Conservation (phyloP, 2,888 invertebrate genomes). For the Caenorhabditis sp. region DNA sequence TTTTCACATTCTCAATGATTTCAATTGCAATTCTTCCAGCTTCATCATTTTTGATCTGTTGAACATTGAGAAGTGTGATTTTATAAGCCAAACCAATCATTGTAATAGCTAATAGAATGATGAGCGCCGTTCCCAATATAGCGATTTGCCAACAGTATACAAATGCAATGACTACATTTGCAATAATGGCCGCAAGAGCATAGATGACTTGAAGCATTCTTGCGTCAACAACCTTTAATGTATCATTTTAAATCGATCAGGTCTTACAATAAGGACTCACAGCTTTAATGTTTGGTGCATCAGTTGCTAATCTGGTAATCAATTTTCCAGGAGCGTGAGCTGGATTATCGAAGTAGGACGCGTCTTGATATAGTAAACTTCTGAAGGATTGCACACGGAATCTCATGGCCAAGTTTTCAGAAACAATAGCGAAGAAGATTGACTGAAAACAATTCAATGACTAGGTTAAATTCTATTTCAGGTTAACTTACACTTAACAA, state of each 20-base stretch:
- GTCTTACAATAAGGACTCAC: constrained; percentile 56
- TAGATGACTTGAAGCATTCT: constrained; percentile 72
- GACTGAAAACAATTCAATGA: constrained; percentile 39
- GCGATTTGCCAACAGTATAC: constrained; percentile 72
- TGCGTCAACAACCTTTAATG: constrained; percentile 70
- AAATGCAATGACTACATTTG: constrained; percentile 72
- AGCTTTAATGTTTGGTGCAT: constrained; percentile 73
- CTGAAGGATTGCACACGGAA: constrained; percentile 60
- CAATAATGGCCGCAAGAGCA: constrained; percentile 70
- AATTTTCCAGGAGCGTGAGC: constrained; percentile 72
- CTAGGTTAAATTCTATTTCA: not conserved
- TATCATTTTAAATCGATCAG: not conserved
- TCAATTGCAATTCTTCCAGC: constrained; percentile 74
- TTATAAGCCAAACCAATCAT: constrained; percentile 73
- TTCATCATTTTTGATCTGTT: constrained; percentile 72
- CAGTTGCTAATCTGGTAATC: constrained; percentile 72
- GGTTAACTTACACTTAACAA: constrained; percentile 43
- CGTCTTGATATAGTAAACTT: constrained; percentile 72
- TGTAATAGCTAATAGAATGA: constrained; percentile 70
- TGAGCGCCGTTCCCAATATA: constrained; percentile 61
- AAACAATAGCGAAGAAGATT: constrained; percentile 52
- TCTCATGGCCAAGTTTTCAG: constrained; percentile 62
- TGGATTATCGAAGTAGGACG: constrained; percentile 73
- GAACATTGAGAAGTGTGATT: constrained; percentile 70
- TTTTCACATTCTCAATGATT: constrained; percentile 73